Base-by-base conservation (phyloP, 2,113 vertebrate species). In the Candoia aspera region DNA sequence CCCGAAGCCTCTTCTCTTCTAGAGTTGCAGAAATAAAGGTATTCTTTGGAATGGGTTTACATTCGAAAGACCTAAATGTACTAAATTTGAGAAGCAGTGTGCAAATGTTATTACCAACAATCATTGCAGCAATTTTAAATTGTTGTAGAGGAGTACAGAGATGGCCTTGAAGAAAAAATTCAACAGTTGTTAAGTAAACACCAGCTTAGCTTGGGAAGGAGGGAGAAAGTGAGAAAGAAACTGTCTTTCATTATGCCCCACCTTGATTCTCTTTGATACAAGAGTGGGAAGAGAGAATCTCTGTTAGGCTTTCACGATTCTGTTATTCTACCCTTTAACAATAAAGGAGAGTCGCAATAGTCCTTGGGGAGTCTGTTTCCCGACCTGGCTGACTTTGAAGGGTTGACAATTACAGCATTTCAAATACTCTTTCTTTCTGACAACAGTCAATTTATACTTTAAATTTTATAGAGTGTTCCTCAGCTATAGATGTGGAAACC, bases 11-110 rank as follows among this genome's bases (percentile, higher is more conserved):
- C 21, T 99, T 99, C 95, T 99, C 99, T 92, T 99, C 99, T 0
- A 97, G 99, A 91, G 99, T 99, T 64, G 99, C 99, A 1, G 99
- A 99, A 97, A 99, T 99, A 93, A 99, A 99, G 98, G 99, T 91
- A 62, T 6, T 64, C 49, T 0, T 11, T 57, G 0, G 10, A 2
- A 0, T 17, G 85, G 0, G 3, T 29, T 29, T 91, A 0, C 4
- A 5, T 15, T 89, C 84, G 54, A 3, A 54, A 5, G 29, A 46
- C 4, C 46, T 8, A 46, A 57, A 46, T 59, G 6, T n/a, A 2
- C 21, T 57, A 29, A 60, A 21, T 29, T 12, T 23, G 83, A 24
- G 55, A 17, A 79, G 21, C 2, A 55, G 5, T 23, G 1, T 49
- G 6, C 53, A 57, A 19, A 49, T 13, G 23, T 17, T 79, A 17